Percentiles rank a stretch among this genome's conserved stretches.
These are phyloP conservation scores for Metopia argyrocephala DNA, from an alignment of 2,888 invertebrate species.

Conservation along the genomic window DNA sequence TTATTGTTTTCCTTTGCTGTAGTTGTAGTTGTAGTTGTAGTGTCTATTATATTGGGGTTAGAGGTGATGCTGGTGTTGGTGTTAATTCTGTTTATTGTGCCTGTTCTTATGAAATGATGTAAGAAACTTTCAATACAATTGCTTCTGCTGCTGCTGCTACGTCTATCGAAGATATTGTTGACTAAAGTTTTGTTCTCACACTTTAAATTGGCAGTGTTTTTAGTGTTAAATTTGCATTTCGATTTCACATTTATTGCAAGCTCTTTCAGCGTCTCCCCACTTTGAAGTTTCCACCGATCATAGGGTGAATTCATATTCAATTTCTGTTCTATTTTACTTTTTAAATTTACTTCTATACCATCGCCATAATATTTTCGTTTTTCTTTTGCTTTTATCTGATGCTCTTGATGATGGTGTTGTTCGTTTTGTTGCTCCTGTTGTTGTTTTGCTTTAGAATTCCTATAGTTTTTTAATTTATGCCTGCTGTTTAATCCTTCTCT, in stretches of 20 bases:
- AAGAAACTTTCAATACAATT: constrained; percentile 20
- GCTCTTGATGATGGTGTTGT: background rate
- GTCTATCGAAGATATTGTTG: constrained; percentile 20
- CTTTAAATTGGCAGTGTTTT: constrained; percentile 53
- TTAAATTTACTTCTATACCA: background rate
- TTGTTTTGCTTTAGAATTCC: constrained; percentile 19
- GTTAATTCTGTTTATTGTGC: constrained; percentile 25
- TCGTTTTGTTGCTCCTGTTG: background rate
- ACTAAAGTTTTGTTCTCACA: constrained; percentile 35
- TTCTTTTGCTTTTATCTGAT: background rate
- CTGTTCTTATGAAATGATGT: constrained; percentile 40
- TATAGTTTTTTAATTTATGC: constrained; percentile 4
- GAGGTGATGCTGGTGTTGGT: background rate
- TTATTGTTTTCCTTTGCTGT: constrained; percentile 17
- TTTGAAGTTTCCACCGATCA: constrained; percentile 43
- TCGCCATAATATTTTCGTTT: background rate
- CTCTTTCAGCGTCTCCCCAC: background rate
- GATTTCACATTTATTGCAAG: constrained; percentile 38
- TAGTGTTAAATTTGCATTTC: constrained; percentile 31
- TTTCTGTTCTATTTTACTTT: constrained; percentile 3
- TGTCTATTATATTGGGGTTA: constrained; percentile 18
- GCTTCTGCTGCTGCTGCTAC: background rate
- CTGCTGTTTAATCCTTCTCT: constrained; percentile 17
- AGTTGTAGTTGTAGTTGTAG: too few relatives aligned
- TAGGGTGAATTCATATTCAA: constrained; percentile 30